Base-by-base conservation (phyloP, 2,797 vertebrate genomes). In the Bovichtus variegatus region DNA sequence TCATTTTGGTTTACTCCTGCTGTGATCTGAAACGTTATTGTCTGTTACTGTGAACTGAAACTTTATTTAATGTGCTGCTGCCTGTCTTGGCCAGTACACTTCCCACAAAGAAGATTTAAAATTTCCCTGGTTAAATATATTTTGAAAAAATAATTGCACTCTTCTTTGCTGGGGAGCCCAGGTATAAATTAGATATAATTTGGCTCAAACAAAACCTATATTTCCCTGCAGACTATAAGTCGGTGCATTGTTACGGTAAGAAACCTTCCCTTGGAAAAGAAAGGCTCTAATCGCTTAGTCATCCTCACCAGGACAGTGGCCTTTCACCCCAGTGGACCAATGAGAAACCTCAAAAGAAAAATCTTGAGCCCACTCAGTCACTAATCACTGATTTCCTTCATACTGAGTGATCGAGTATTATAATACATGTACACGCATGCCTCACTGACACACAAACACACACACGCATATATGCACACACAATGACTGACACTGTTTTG, bases 401-500 rank as follows among this genome's bases (percentile, higher is more conserved):
- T 38, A 36, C 1, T 18, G 10, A 23, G 25, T 18, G 43, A 75
- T 73, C 19, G 0, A 15, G 57, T 43, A 58, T 44, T 38, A n/a
- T 59, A 75, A 71, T 41, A 40, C 13, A 74, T 60, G 44, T 5
- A 4, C 19, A 8, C 6, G 54, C 64, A 62, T 9, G 11, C 12
- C 51, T 40, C 34, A 4, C 6, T 15, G 2, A 23, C 0, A 10
- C 34, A n/a, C 41, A 78, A 6, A 47, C 51, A 77, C 49, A 47
- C 51, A 76, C 49, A 46, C 19, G 5, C 46, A 49, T 6, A 62
- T 11, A 21, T 2, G 13, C 16, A 27, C 65, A 76, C 80, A 50
- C 71, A 41, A 1, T 34, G 77, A 74, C 70, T 78, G 63, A 89
- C 80, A 69, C 54, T 2, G 46, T 66, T 64, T 34, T 50, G 49